phyloP scores from a whole-genome alignment of 1,140 invertebrate genomes.

The Brachionus angularis region DNA sequence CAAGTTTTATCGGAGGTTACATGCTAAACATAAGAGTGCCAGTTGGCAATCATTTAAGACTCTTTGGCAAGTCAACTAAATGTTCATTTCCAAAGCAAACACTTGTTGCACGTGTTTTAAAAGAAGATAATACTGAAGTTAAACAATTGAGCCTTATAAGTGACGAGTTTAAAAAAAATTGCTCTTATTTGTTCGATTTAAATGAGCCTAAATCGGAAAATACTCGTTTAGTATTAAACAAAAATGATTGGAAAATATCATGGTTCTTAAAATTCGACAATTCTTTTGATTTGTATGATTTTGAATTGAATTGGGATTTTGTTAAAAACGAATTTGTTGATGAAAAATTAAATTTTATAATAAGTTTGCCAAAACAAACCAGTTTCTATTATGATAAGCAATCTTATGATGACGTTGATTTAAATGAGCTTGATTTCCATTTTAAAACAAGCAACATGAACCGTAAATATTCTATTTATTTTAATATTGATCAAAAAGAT shows the following conservation, averaged over 20 bases:
- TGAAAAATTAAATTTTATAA: background rate
- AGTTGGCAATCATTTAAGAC: background rate
- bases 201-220: slow-evolving; percentile 6
- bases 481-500: slow-evolving; percentile 10
- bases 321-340: background rate
- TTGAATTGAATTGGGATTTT: slow-evolving; percentile 34
- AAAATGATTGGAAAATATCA: slow-evolving; percentile 2
- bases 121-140: background rate
- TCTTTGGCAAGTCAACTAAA: slow-evolving; percentile 14
- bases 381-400: background rate
- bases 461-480: background rate
- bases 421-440: background rate
- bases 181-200: slow-evolving; percentile 14
- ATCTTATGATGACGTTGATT: background rate
- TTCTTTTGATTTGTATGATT: background rate
- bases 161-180: slow-evolving; percentile 25
- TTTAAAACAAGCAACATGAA: background rate
- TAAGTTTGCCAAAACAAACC: background rate
- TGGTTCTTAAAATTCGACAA: slow-evolving; percentile 15
- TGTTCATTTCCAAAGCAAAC: slow-evolving; percentile 4
- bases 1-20: slow-evolving; percentile 29
- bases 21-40: slow-evolving; percentile 25
- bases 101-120: background rate
- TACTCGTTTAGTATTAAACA: background rate
- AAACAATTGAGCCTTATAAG: background rate